These are phyloP conservation scores for Luperina testacea DNA, from an alignment of 2,888 invertebrate genomes.

Conservation along the genomic window DNA sequence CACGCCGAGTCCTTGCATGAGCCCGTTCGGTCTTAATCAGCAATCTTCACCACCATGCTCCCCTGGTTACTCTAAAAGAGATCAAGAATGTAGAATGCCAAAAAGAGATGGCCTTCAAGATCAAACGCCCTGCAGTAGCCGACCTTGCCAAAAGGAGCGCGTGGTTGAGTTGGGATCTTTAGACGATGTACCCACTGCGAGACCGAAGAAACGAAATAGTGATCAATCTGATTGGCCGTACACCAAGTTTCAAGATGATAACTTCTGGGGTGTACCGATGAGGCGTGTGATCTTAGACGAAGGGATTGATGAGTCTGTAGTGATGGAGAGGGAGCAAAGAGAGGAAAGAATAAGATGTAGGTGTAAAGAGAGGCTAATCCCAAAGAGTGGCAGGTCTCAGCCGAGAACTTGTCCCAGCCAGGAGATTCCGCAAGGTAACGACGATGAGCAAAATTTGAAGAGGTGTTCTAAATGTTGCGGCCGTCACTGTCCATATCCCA, in stretches of 20 bases:
- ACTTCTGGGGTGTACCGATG: slow-evolving; percentile 55
- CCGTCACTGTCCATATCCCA: slow-evolving; percentile 74
- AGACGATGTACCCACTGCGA: slow-evolving; percentile 44
- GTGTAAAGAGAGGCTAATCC: slow-evolving; percentile 56
- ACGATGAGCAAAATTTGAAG: slow-evolving; percentile 41
- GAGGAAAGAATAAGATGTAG: slow-evolving; percentile 59
- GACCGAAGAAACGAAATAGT: slow-evolving; percentile 37
- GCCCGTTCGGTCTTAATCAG: slow-evolving; percentile 13
- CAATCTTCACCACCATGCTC: slow-evolving; percentile 26
- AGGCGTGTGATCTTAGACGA: slow-evolving; percentile 49
- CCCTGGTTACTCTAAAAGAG: slow-evolving; percentile 10
- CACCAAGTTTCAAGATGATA: slow-evolving; percentile 44
- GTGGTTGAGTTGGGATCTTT: slow-evolving; percentile 59
- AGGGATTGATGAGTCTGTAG: slow-evolving; percentile 38
- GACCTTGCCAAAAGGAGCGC: slow-evolving; percentile 38
- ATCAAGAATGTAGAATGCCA: slow-evolving; percentile 9
- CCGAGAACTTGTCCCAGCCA: not conserved
- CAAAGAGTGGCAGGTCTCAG: slow-evolving; percentile 34
- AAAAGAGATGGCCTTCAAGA: slow-evolving; percentile 51
- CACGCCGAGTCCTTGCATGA: slow-evolving; percentile 37
- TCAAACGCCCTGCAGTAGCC: slow-evolving; percentile 18
- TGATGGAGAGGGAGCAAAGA: slow-evolving; percentile 54
- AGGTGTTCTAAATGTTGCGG: slow-evolving; percentile 72
- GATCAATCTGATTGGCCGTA: slow-evolving; percentile 46
- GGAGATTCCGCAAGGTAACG: not conserved